Evolutionary conservation across 1,140 invertebrate species (phyloP).

Genomic region (Macrosteles quadrilineatus): DNA sequence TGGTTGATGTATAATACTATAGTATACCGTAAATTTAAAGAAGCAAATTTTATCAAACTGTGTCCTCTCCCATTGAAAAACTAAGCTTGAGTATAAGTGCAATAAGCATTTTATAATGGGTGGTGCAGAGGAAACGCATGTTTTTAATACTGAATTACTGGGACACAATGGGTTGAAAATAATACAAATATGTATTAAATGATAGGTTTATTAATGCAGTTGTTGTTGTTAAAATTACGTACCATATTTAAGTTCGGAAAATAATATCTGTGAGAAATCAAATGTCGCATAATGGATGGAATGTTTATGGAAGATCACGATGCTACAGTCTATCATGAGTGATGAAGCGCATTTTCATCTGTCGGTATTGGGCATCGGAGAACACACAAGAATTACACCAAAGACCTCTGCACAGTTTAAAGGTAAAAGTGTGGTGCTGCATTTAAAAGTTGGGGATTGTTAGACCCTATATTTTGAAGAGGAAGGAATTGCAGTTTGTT

Average conservation of each 20-base stretch:
- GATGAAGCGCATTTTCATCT: slow-evolving; percentile 14
- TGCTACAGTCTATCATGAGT: slow-evolving; percentile 12
- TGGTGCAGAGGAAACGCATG: slow-evolving; percentile 6
- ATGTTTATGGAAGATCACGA: background rate
- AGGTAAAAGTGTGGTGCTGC: slow-evolving; percentile 43
- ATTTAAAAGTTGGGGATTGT: slow-evolving; percentile 10
- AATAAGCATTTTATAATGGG: background rate
- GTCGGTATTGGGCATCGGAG: slow-evolving; percentile 6
- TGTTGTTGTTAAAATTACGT: background rate
- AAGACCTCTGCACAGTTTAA: slow-evolving; percentile 45
- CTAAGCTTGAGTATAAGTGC: no score
- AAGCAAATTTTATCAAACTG: no score
- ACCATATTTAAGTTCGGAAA: background rate
- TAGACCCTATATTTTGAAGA: slow-evolving; percentile 37
- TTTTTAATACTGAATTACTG: no score
- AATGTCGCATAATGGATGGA: background rate
- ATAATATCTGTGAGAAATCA: background rate
- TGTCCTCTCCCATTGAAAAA: no score
- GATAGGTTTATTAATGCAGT: background rate
- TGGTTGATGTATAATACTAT: no score
- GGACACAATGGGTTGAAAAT: background rate
- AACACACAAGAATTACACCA: slow-evolving; percentile 41
- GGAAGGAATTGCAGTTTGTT: slow-evolving; percentile 27
- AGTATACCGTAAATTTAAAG: no score
- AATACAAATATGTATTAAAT: background rate